Evolutionary conservation across 1,140 invertebrate species (phyloP), one percentile per base, ranked within the genome.

Genomic region (Teleogryllus occipitalis): DNA sequence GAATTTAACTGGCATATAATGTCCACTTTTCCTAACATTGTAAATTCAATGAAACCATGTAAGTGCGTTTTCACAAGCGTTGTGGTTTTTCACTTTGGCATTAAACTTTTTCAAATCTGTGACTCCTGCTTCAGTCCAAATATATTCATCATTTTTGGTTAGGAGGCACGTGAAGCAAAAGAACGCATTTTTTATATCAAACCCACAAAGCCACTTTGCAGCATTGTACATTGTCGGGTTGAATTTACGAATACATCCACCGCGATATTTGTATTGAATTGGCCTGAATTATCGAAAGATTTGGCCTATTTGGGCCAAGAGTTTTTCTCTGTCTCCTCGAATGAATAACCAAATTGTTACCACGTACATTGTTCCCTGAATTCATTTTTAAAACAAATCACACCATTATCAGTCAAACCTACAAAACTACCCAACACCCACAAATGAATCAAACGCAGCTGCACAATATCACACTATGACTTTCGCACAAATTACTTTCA

Each of bases 1-100:
- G 48, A 54, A 80, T 76, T 65, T 49, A 81, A 74, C 46, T 80
- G 81, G 78, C 76, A 47, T 47, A 47, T 73, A 48, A 82, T 78
- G n/a, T 81, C 80, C 46, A 54, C 47, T 73, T 81, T 81, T 47
- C 81, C 80, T 27, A 82, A 78, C 76, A 82, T 21, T 15, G 65
- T 54, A 74, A 79, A 81, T 77, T n/a, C n/a, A n/a, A n/a, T n/a
- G n/a, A n/a, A n/a, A n/a, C n/a, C n/a, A n/a, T n/a, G n/a, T n/a
- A n/a, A 73, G 48, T 22, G 80, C 7, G 22, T 47, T 46, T 22
- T 72, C 76, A 81, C 80, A 81, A 27, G 72, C 80, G 48, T 82
- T n/a, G 80, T 7, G 21, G 21, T 54, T 76, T 39, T 6, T 72
- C 49, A 47, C 74, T 48, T 77, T 80, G n/a, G 18, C 77, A 80